Base-by-base conservation (phyloP, 2,797 vertebrate species). In the Buphagus erythrorhynchus region DNA sequence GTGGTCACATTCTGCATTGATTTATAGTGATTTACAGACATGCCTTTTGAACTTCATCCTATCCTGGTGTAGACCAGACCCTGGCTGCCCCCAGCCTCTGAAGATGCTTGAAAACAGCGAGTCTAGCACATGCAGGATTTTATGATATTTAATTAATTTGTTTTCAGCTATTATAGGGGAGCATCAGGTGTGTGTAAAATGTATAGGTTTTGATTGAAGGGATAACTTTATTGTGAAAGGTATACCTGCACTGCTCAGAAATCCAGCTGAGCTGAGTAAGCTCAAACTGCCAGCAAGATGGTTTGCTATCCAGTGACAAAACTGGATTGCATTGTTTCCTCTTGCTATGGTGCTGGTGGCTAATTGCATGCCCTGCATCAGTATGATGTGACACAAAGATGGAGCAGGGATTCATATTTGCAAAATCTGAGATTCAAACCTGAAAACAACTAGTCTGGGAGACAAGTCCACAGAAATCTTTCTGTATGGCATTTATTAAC, bases 181-280 rank as follows among this genome's bases (percentile, higher is more conserved):
- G 11, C 7, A 40, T 57, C 42, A 40, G 33, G 15, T 46, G 18
- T 13, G 11, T 49, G 10, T 51, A 38, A 81, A 72, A 72, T 16
- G 13, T 19, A 33, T 4, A 51, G 58, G 33, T 21, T 75, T 59
- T 74, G n/a, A 63, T 21, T 67, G 22, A 77, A 72, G 14, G 18
- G 19, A 26, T 86, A 22, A 21, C 29, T 84, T 67, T 57, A 26
- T 38, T 55, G 19, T 29, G 25, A 26, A 62, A 14, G 7, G 29
- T 62, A 33, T 10, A 20, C 33, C 57, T n/a, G 16, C 0, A 0
- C 46, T 35, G 29, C 57, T 58, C 24, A 52, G 66, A 73, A 82
- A 57, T 17, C 20, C 63, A 43, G 13, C 16, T 22, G 62, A 81
- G 29, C n/a, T 85, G 43, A 38, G 33, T 43, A 28, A 45, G 52